A percentile compares a stretch with the other conserved stretches of the same genome.
These are phyloP conservation scores for Branchipolynoe longqiensis DNA, from an alignment of 2,888 invertebrate genomes.

Conservation along the genomic window DNA sequence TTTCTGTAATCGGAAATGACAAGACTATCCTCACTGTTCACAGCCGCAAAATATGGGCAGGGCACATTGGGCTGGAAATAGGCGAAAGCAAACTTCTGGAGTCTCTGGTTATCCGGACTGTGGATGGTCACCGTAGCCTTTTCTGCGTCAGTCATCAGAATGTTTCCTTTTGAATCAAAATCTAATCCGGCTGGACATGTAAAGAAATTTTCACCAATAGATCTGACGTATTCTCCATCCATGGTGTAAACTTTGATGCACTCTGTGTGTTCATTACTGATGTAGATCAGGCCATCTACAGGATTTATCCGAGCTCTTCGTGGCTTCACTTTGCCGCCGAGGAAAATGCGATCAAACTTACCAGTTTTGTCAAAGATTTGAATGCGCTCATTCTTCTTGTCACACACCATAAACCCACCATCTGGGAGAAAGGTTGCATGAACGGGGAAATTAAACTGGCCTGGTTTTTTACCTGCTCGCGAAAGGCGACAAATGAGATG, in stretches of 20 bases:
- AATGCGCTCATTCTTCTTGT: constrained; percentile 67
- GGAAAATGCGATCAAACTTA: constrained; percentile 36
- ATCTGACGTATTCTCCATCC: constrained; percentile 53
- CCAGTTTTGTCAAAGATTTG: constrained; percentile 64
- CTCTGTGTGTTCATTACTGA: constrained; percentile 64
- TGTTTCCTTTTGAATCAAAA: constrained; percentile 61
- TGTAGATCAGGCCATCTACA: constrained; percentile 63
- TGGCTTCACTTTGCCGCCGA: constrained; percentile 62
- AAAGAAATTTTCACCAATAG: constrained; percentile 62
- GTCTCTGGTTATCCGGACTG: constrained; percentile 34
- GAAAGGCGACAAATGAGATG: constrained; percentile 43
- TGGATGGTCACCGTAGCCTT: constrained; percentile 60
- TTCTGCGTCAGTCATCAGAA: constrained; percentile 65
- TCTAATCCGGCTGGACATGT: constrained; percentile 64
- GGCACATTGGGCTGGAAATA: constrained; percentile 59
- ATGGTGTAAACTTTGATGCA: constrained; percentile 63
- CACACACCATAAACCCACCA: constrained; percentile 64
- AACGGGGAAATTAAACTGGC: constrained; percentile 64
- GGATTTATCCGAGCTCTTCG: constrained; percentile 58
- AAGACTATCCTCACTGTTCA: constrained; percentile 64
- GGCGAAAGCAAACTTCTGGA: constrained; percentile 61
- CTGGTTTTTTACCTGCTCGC: constrained; percentile 44
- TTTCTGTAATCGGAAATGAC: constrained; percentile 65
- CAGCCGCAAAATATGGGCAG: constrained; percentile 61
- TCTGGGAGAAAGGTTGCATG: constrained; percentile 63